A percentile compares a stretch with the other conserved stretches of the same genome.
Evolutionary conservation across 1,140 invertebrate species (phyloP).

Genomic region (Aphidius gifuensis): DNA sequence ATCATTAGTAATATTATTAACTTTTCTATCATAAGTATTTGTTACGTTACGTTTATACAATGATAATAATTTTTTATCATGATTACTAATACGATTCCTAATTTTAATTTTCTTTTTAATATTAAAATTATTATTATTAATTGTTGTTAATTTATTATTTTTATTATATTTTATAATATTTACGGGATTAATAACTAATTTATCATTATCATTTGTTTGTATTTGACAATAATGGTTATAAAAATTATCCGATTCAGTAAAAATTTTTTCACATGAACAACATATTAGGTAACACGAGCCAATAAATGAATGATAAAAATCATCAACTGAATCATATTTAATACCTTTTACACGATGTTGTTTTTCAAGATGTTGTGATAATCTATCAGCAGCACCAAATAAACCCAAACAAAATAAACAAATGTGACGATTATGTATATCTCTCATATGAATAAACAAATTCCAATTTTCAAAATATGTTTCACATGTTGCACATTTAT

Average conservation of each 20-base stretch:
- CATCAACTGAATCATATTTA: slow-evolving; percentile 61
- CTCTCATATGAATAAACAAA: slow-evolving; percentile 76
- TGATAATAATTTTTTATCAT: too few species aligned
- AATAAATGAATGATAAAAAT: slow-evolving; percentile 63
- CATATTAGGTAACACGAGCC: slow-evolving; percentile 73
- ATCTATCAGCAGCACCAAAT: slow-evolving; percentile 73
- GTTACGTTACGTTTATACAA: too few species aligned
- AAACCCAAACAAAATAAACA: slow-evolving; percentile 77
- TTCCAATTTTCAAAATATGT: slow-evolving; percentile 82
- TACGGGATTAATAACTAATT: too few species aligned
- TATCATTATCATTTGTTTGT: slow-evolving; percentile 26
- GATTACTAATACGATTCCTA: too few species aligned
- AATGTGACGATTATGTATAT: slow-evolving; percentile 72
- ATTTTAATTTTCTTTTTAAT: not conserved
- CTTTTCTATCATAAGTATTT: too few species aligned
- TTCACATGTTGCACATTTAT: slow-evolving; percentile 72
- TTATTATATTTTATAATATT: too few species aligned
- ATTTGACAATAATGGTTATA: slow-evolving; percentile 65
- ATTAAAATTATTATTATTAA: too few species aligned
- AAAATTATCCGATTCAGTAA: slow-evolving; percentile 69
- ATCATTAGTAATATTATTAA: too few species aligned
- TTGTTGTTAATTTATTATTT: too few species aligned
- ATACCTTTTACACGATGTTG: slow-evolving; percentile 72
- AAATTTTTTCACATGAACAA: slow-evolving; percentile 73
- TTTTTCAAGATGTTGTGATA: slow-evolving; percentile 69